Percentiles rank a stretch among this genome's conserved stretches.
Evolutionary conservation across 2,113 vertebrate species (phyloP).

Genomic region (Philantomba maxwellii): DNA sequence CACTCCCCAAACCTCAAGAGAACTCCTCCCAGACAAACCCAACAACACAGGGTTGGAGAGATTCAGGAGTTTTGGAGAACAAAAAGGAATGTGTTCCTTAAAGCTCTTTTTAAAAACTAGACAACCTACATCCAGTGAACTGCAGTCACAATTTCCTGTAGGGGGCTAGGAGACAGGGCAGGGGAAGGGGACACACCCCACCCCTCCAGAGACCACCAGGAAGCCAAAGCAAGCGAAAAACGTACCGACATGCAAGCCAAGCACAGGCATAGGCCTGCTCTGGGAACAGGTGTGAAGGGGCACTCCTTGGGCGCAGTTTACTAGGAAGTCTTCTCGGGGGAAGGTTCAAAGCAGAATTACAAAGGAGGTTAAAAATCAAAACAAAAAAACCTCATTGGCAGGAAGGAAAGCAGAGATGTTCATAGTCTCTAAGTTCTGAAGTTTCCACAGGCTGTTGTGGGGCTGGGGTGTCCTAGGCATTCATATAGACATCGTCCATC

Average conservation of each 20-base stretch:
- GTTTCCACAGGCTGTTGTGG: background rate
- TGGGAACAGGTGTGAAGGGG: background rate
- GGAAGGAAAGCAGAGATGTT: background rate
- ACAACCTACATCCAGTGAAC: background rate
- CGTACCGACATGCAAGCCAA: background rate
- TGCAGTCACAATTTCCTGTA: background rate
- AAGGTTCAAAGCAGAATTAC: background rate
- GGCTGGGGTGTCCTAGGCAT: accelerated
- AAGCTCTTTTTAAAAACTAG: background rate
- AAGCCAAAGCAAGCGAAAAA: background rate
- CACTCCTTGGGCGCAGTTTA: background rate
- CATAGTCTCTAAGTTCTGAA: background rate
- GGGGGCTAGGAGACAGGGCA: background rate
- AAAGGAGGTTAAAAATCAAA: background rate
- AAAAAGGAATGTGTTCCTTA: background rate
- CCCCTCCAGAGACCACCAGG: background rate
- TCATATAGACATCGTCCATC: background rate
- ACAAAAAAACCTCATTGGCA: background rate
- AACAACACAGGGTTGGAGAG: background rate
- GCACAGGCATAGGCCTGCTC: accelerated
- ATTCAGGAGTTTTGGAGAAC: background rate
- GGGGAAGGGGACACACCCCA: background rate
- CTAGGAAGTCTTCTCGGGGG: background rate
- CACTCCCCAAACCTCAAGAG: background rate
- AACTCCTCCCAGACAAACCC: background rate